phyloP scores from a whole-genome alignment of 2,797 vertebrate genomes.

The Microctenopoma lineatum region DNA sequence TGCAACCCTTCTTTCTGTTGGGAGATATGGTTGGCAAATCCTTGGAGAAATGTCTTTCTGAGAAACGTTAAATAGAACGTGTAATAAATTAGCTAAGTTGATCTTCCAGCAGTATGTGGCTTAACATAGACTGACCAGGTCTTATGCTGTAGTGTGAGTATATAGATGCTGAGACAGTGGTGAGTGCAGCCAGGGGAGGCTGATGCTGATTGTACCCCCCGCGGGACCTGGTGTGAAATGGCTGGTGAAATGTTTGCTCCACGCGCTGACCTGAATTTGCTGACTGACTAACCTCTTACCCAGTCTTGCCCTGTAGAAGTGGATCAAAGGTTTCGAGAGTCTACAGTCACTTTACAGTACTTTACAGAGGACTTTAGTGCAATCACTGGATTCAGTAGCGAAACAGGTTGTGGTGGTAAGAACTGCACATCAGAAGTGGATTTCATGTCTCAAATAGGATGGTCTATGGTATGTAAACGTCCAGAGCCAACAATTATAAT shows the following conservation, averaged over 20 bases:
- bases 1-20: background rate
- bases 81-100: background rate
- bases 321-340: constrained; percentile 45
- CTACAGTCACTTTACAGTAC: constrained; percentile 12
- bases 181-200: constrained; percentile 28
- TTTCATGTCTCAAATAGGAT: background rate
- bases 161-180: constrained; percentile 19
- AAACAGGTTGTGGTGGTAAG: background rate
- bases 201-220: constrained; percentile 50
- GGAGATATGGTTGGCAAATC: background rate
- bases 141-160: background rate
- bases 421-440: background rate
- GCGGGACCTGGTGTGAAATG: constrained; percentile 44
- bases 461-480: background rate
- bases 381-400: constrained; percentile 24
- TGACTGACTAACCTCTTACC: constrained; percentile 48
- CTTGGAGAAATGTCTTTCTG: background rate
- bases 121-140: constrained; percentile 6
- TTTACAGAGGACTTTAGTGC: constrained; percentile 16
- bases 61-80: background rate
- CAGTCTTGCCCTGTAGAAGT: constrained; percentile 18
- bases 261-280: constrained; percentile 56
- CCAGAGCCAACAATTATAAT: background rate
- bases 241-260: constrained; percentile 55
- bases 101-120: background rate